Base-by-base conservation (phyloP, 92 coral and sea anemone species). In the Paramuricea clavata region DNA sequence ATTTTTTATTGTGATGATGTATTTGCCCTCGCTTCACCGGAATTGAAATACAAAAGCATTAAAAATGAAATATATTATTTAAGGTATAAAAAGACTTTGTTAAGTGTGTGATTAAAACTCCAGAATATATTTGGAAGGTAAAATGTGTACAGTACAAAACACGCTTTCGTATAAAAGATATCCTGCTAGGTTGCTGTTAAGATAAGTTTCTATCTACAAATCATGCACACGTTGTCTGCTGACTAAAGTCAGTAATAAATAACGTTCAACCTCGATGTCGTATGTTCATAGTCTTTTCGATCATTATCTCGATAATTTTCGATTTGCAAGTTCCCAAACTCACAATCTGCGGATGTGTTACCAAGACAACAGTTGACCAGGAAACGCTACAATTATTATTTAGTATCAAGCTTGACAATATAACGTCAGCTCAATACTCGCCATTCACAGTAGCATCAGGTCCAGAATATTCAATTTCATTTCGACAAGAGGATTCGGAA, bases 1-100 rank as follows among this genome's bases (percentile, higher is more conserved):
- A 0, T 76, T 22, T 49, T 76, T 50, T 76, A 76, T 76, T 76
- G 21, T 28, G 42, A 76, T n/a, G 16, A 30, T 27, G 68, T 76
- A 76, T 76, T 76, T 36, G 82, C 67, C 42, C 44, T 49, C 39
- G 26, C 43, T 50, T 30, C 67, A 76, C 82, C 82, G 82, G 82
- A 74, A 76, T 76, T 8, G 25, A 28, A 52, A 76, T 36, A 76
- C 49, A 50, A 76, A 76, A 76, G 49, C 67, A 30, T 13, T 50
- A 33, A 74, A 28, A 74, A 74, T 76, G 64, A 76, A 76, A 76
- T 76, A 54, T 54, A 76, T 54, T 65, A 65, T 76, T 76, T 5
- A 50, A 76, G 30, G 1, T 17, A 30, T 17, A 34, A 12, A 30
- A 5, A 54, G 28, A n/a, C 19, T 19, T 26, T 30, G 7, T 15